Percentiles rank a stretch among this genome's conserved stretches.
Conservation (phyloP, 2,888 invertebrate genomes). For the Lasioglossum leucozonium region DNA sequence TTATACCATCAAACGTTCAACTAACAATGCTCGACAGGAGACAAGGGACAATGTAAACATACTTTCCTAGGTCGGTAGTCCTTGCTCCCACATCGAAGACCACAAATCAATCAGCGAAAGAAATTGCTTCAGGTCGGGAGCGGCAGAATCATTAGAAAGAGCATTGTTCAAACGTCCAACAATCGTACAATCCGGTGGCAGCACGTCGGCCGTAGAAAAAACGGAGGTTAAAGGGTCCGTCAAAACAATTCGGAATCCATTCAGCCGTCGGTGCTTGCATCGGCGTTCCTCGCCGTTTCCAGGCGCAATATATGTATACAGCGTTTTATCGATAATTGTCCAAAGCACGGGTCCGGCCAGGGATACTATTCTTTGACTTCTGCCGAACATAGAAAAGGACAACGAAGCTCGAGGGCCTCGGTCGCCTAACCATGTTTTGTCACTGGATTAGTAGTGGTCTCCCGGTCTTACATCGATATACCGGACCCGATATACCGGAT, state of each 20-base stretch:
- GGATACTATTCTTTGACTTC: no score
- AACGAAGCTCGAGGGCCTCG: no score
- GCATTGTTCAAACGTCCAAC: not conserved
- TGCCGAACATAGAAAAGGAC: no score
- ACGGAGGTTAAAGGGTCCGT: not conserved
- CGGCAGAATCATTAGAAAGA: not conserved
- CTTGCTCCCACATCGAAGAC: no score
- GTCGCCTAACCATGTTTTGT: no score
- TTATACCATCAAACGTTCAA: no score
- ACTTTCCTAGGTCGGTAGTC: not conserved
- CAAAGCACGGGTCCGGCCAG: no score
- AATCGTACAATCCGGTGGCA: not conserved
- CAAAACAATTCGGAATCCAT: conserved; percentile 15
- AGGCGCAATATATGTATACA: not conserved
- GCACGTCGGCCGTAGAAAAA: not conserved
- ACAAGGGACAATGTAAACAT: not conserved
- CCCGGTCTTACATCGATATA: no score
- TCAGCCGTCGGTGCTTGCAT: not conserved
- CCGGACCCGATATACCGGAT: no score
- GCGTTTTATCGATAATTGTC: no score
- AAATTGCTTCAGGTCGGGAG: not conserved
- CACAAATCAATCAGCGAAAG: not conserved
- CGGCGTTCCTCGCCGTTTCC: not conserved
- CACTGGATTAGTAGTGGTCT: no score
- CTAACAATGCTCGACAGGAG: not conserved